phyloP scores from a whole-genome alignment of 2,113 vertebrate species.

The Todiramphus saurophagus region DNA sequence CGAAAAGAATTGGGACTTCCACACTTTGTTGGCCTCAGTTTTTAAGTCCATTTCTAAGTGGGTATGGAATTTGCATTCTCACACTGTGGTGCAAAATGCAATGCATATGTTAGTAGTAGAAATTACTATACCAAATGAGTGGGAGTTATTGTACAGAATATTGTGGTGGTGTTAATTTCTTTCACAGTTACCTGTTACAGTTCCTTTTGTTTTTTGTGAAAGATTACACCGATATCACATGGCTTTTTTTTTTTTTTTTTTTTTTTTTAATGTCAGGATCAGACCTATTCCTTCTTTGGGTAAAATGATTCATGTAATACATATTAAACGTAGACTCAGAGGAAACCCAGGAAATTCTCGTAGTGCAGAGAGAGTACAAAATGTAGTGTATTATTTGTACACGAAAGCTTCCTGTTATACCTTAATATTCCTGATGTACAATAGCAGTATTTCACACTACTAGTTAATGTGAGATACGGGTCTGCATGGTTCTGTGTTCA shows the following conservation, averaged over 20 bases:
- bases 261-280: neutral
- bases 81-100: neutral
- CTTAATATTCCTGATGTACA: neutral
- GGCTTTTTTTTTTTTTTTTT: neutral
- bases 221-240: neutral
- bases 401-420: neutral
- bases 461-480: neutral
- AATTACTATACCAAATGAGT: neutral
- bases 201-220: neutral
- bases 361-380: neutral
- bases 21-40: neutral
- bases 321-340: neutral
- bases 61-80: neutral
- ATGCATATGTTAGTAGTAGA: neutral
- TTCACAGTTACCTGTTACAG: accelerated
- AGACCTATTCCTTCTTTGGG: neutral
- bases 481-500: neutral
- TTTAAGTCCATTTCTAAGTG: neutral
- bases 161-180: neutral
- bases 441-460: neutral
- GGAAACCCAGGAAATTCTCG: neutral
- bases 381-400: neutral
- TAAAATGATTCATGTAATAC: neutral
- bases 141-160: neutral
- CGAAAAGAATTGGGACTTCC: neutral